Conservation (phyloP, 2,888 invertebrate genomes). For the Tuberolachnus salignus region DNA sequence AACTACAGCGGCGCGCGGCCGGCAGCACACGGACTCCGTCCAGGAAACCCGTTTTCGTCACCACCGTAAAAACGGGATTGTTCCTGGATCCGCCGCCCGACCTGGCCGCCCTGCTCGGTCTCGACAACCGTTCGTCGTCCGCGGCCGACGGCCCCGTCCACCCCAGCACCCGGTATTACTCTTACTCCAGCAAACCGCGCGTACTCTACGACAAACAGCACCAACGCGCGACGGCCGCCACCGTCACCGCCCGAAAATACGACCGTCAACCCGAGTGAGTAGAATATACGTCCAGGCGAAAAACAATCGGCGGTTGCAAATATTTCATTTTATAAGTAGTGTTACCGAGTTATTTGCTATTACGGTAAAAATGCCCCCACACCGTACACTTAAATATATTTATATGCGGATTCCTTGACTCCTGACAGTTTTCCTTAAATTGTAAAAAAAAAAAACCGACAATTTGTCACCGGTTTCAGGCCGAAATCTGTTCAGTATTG, state of each 20-base stretch:
- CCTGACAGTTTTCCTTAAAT: too few species aligned
- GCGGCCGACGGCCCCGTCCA: background rate
- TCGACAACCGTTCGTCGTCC: constrained; percentile 62
- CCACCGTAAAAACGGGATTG: constrained; percentile 79
- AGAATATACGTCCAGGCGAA: background rate
- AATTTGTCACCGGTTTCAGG: too few species aligned
- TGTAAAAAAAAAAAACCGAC: too few species aligned
- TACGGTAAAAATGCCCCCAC: too few species aligned
- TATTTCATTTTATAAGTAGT: too few species aligned
- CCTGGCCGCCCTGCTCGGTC: constrained; percentile 70
- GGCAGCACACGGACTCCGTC: constrained; percentile 57
- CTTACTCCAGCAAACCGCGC: constrained; percentile 61
- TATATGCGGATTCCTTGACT: too few species aligned
- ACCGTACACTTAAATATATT: too few species aligned
- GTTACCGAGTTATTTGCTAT: too few species aligned
- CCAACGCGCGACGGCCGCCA: constrained; percentile 46
- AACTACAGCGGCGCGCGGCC: constrained; percentile 65
- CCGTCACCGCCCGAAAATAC: background rate
- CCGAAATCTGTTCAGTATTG: too few species aligned
- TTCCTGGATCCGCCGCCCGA: constrained; percentile 81
- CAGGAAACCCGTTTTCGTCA: constrained; percentile 70
- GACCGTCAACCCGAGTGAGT: constrained; percentile 34
- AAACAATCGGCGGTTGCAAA: too few species aligned
- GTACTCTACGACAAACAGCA: constrained; percentile 60
- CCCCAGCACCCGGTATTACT: constrained; percentile 59